A percentile compares a stretch with the other conserved stretches of the same genome.
These are phyloP conservation scores for Hypsopygia costalis DNA, from an alignment of 2,888 invertebrate genomes.

Conservation along the genomic window DNA sequence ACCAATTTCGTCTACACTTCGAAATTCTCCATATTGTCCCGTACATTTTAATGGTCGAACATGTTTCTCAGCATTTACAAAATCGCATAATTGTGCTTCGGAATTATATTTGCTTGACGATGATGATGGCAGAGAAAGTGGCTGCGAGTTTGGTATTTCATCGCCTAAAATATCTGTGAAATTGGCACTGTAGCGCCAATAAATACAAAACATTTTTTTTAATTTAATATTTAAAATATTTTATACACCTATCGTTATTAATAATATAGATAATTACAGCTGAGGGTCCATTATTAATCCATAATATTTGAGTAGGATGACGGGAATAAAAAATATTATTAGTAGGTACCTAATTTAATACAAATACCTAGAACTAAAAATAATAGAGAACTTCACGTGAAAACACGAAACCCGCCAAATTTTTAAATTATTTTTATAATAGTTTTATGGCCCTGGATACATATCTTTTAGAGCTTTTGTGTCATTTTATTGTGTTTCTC, in stretches of 20 bases:
- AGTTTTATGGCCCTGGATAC: no score
- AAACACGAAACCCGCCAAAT: no score
- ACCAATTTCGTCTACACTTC: slow-evolving; percentile 68
- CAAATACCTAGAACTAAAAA: no score
- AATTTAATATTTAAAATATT: neutral
- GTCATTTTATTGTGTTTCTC: no score
- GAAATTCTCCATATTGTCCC: slow-evolving; percentile 55
- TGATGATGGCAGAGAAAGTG: slow-evolving; percentile 52
- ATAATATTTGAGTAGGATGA: no score
- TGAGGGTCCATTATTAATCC: slow-evolving; percentile 13
- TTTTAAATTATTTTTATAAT: no score
- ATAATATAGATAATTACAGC: slow-evolving; percentile 29
- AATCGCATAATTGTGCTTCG: slow-evolving; percentile 8
- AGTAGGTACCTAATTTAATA: no score
- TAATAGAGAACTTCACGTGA: no score
- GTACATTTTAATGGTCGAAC: slow-evolving; percentile 47
- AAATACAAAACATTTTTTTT: no score
- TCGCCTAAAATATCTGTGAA: slow-evolving; percentile 61
- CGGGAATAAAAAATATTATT: no score
- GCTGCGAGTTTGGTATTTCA: slow-evolving; percentile 56
- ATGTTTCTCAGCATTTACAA: slow-evolving; percentile 8
- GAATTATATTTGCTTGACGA: slow-evolving; percentile 24
- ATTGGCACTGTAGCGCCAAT: slow-evolving; percentile 34
- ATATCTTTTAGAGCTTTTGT: no score
- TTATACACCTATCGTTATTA: neutral